These are phyloP conservation scores for Oedothorax gibbosus DNA, from an alignment of 1,140 invertebrate genomes.

Conservation along the genomic window DNA sequence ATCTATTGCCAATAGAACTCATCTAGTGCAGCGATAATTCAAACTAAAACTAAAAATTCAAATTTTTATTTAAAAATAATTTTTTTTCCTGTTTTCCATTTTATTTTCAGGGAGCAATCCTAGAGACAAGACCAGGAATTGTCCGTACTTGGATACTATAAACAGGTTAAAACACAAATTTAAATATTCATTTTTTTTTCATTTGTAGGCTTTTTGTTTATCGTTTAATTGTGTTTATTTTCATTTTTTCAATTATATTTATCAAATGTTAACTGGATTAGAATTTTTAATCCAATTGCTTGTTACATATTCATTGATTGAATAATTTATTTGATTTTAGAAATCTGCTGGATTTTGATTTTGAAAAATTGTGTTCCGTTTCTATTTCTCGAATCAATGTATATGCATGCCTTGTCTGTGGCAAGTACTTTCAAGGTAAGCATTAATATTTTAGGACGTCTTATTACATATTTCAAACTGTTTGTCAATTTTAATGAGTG, in stretches of 20 bases:
- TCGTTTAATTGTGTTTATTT: background rate
- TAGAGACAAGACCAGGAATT: constrained; percentile 69
- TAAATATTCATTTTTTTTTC: background rate
- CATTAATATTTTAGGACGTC: background rate
- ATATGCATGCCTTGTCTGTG: constrained; percentile 99
- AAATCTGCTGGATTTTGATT: constrained; percentile 98
- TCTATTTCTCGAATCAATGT: constrained; percentile 98
- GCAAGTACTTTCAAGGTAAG: constrained; percentile 96
- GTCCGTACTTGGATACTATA: constrained; percentile 97
- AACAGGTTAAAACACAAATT: constrained; percentile 74
- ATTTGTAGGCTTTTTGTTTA: background rate
- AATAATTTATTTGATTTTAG: constrained; percentile 65
- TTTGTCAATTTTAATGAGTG: too few species aligned
- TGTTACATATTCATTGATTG: background rate
- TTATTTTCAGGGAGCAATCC: constrained; percentile 8
- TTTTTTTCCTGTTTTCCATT: background rate
- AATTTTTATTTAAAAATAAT: background rate
- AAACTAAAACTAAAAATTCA: too few species aligned
- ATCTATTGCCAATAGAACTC: too few species aligned
- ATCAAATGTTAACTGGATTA: background rate
- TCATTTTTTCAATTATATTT: background rate
- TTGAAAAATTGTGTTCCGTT: constrained; percentile 99
- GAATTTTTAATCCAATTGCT: background rate
- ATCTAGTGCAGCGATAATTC: background rate
- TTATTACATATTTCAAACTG: too few species aligned